Conservation (phyloP, 92 coral and sea anemone genomes). For the Epizoanthus stellaris region DNA sequence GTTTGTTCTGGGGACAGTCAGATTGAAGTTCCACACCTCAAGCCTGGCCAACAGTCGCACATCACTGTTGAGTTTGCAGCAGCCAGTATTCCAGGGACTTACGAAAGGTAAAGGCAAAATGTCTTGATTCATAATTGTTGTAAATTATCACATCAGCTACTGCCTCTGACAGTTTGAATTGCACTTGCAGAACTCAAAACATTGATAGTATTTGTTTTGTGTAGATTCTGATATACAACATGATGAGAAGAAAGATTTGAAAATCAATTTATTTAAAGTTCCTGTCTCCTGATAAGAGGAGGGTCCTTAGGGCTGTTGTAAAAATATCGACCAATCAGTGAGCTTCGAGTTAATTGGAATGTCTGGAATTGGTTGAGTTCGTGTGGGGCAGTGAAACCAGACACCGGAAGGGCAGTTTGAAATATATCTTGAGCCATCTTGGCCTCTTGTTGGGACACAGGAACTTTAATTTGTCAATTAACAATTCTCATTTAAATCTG, state of each 20-base stretch:
- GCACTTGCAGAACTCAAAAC: background rate
- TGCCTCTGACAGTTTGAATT: background rate
- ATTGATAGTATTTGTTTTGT: no score
- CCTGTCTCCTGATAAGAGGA: no score
- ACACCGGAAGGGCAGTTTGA: no score
- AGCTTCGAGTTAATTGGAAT: no score
- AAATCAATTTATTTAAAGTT: background rate
- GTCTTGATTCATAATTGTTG: no score
- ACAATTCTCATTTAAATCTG: background rate
- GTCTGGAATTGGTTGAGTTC: no score
- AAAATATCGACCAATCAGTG: no score
- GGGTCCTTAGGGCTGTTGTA: no score
- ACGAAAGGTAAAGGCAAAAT: constrained; percentile 71
- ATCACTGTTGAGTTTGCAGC: constrained; percentile 78
- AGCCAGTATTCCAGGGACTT: constrained; percentile 77
- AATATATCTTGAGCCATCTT: no score
- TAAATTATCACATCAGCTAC: background rate
- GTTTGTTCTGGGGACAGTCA: constrained; percentile 51
- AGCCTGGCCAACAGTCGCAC: constrained; percentile 76
- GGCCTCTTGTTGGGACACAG: no score
- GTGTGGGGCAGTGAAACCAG: no score
- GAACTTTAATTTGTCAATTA: background rate
- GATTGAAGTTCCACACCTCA: constrained; percentile 68
- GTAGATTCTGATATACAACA: no score
- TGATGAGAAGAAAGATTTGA: background rate